These are phyloP conservation scores for Agonopterix heracliana DNA, from an alignment of 2,888 invertebrate species.

Conservation along the genomic window DNA sequence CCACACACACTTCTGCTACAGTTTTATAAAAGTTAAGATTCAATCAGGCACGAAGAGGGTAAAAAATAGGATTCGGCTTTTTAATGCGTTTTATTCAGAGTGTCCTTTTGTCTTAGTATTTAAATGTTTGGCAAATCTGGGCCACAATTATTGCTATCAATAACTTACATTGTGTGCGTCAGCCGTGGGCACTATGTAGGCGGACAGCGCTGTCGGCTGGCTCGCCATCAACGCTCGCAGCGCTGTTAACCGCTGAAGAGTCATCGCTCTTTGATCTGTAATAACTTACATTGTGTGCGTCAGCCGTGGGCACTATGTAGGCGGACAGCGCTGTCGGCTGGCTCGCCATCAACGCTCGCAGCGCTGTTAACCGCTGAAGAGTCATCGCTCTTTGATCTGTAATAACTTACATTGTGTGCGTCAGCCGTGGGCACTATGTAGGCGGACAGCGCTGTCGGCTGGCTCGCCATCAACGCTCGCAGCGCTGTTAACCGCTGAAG, in stretches of 20 bases:
- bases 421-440: slow-evolving; percentile 90
- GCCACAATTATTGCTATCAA: not conserved
- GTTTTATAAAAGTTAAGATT: no score
- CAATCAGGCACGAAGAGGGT: no score
- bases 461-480: slow-evolving; percentile 56
- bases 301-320: slow-evolving; percentile 88
- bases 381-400: slow-evolving; percentile 38
- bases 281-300: slow-evolving; percentile 84
- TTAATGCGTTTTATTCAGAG: no score
- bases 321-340: slow-evolving; percentile 79
- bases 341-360: slow-evolving; percentile 57
- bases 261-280: slow-evolving; percentile 33
- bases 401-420: slow-evolving; percentile 82
- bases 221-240: slow-evolving; percentile 59
- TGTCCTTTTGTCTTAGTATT: no score
- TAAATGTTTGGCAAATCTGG: no score
- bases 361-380: slow-evolving; percentile 40
- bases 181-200: slow-evolving; percentile 88
- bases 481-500: slow-evolving; percentile 45
- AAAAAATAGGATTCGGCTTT: no score
- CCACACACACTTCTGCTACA: no score
- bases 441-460: slow-evolving; percentile 79
- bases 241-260: slow-evolving; percentile 40
- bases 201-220: slow-evolving; percentile 77
- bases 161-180: slow-evolving; percentile 87